A percentile compares a stretch with the other conserved stretches of the same genome.
These are phyloP conservation scores for Zootoca vivipara DNA, from an alignment of 2,113 vertebrate species.

Conservation along the genomic window DNA sequence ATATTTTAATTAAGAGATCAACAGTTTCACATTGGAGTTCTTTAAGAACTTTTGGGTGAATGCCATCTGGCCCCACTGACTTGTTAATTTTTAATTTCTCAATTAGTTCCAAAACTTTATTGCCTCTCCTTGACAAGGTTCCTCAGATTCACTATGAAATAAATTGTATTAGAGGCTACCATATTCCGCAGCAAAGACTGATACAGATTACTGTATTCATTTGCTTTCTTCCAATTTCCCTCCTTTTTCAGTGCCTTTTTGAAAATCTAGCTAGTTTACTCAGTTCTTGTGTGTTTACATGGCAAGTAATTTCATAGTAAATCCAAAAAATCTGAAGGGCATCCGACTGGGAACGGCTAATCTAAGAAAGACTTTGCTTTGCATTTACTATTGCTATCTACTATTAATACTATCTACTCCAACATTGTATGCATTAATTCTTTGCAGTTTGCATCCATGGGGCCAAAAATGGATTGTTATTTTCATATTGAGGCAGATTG, in stretches of 20 bases:
- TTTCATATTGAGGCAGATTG: too few species aligned
- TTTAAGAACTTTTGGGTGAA: neutral
- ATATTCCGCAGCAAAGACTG: neutral
- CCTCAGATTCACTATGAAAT: neutral
- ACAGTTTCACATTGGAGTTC: slow-evolving; percentile 23
- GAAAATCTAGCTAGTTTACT: neutral
- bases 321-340: too few species aligned
- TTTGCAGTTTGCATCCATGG: neutral
- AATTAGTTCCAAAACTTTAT: neutral
- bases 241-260: neutral
- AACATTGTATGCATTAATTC: neutral
- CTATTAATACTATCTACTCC: too few species aligned
- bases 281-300: neutral
- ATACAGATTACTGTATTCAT: neutral
- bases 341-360: neutral
- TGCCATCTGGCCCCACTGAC: neutral
- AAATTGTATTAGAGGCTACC: neutral
- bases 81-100: slow-evolving; percentile 7
- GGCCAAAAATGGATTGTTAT: neutral
- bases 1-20: slow-evolving; percentile 21
- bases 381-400: too few species aligned
- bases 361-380: too few species aligned
- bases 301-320: neutral
- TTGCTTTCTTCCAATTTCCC: neutral
- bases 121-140: neutral